phyloP scores from a whole-genome alignment of 2,888 invertebrate species.

The Apodemia duryi region DNA sequence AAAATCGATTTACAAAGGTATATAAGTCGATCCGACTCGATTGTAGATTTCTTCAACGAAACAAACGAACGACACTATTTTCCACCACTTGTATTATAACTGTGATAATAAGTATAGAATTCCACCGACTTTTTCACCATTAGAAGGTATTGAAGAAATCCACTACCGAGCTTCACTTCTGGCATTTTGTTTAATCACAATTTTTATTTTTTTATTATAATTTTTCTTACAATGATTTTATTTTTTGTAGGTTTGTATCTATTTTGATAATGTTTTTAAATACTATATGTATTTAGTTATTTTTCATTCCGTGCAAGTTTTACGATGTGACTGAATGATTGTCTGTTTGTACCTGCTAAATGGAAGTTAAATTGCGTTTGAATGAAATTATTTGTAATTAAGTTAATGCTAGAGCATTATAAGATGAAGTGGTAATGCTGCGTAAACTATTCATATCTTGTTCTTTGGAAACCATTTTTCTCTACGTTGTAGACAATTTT shows the following conservation, averaged over 20 bases:
- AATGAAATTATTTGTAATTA: conserved; percentile 34
- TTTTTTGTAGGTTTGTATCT: conserved; percentile 47
- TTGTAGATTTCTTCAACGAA: conserved; percentile 73
- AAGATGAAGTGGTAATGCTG: neutral
- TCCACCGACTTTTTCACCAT: conserved; percentile 69
- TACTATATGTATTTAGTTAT: conserved; percentile 73
- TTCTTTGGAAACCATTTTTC: neutral
- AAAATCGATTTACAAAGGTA: conserved; percentile 8
- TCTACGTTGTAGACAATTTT: conserved; percentile 1
- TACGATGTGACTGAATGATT: conserved; percentile 60
- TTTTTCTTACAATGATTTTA: conserved; percentile 66
- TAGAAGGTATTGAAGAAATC: conserved; percentile 70
- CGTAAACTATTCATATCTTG: neutral
- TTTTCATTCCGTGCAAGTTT: conserved; percentile 73
- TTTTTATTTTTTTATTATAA: conserved; percentile 58
- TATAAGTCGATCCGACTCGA: conserved; percentile 42
- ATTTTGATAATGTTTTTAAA: conserved; percentile 68
- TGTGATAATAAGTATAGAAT: conserved; percentile 76
- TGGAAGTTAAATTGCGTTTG: conserved; percentile 45
- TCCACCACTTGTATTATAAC: conserved; percentile 74
- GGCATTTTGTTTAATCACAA: conserved; percentile 66
- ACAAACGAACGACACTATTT: conserved; percentile 56
- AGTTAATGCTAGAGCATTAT: conserved; percentile 27
- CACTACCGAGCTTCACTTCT: conserved; percentile 52
- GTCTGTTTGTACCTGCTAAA: conserved; percentile 58